Percentiles rank a stretch among this genome's conserved stretches.
Conservation (phyloP, 2,888 invertebrate species). For the Apamea crenata region DNA sequence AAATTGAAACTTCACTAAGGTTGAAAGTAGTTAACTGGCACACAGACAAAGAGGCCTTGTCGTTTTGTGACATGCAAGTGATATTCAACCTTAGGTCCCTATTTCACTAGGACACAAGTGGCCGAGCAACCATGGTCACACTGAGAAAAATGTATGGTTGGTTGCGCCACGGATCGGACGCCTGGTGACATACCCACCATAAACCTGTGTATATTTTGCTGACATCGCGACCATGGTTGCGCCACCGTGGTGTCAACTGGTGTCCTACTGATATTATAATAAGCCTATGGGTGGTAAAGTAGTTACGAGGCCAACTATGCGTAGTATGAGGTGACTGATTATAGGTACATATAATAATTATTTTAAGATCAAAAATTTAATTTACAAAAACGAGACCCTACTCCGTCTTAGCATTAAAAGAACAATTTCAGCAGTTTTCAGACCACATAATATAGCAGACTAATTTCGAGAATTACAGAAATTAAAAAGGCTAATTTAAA, state of each 20-base stretch:
- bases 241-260: too few relatives aligned
- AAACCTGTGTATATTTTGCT: not conserved
- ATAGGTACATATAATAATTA: too few relatives aligned
- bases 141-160: not conserved
- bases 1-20: not conserved
- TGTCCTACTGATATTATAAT: not conserved
- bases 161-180: not conserved
- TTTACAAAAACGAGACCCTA: slow-evolving; percentile 20
- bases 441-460: not conserved
- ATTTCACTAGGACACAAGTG: not conserved
- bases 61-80: not conserved
- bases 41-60: not conserved
- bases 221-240: not conserved
- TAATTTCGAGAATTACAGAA: not conserved
- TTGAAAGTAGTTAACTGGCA: not conserved
- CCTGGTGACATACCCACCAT: too few relatives aligned
- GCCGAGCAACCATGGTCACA: not conserved
- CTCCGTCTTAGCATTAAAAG: not conserved
- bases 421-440: not conserved
- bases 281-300: not conserved
- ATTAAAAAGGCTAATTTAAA: not conserved
- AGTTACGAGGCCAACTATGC: not conserved
- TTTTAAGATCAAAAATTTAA: not conserved
- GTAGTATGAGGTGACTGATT: not conserved
- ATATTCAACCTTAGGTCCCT: not conserved